Evolutionary conservation across 2,888 invertebrate genomes (phyloP), one percentile per base, ranked within the genome.

Genomic region (Argyresthia goedartella): DNA sequence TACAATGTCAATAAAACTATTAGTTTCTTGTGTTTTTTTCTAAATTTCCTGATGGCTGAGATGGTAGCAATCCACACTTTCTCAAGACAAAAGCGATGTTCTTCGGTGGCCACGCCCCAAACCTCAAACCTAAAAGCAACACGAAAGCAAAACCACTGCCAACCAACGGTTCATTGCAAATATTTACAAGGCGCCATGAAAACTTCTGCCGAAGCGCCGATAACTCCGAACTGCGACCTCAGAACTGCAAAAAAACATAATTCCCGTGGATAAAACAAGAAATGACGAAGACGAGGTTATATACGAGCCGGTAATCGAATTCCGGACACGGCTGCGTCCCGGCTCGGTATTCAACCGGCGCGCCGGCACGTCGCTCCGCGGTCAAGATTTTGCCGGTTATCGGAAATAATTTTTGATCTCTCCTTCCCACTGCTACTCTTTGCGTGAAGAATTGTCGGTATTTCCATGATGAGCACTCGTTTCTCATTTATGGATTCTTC

Each of bases 341-440:
- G 55, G 50, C 54, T 66, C 62, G 69, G 62, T 62, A 73, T 75
- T 64, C 67, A 54, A 52, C 45, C 44, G 49, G 51, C 46, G 51
- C 58, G 55, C 60, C 64, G 72, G 60, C 74, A 76, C 76, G 76
- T 73, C 69, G 64, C 65, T 56, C 56, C 69, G 78, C 68, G 81
- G 81, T 77, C 69, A 66, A 69, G 76, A 80, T 80, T 81, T 76
- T 69, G 62, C 73, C 51, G 69, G 73, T 73, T 76, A 75, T 71
- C 62, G 65, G 66, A 72, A 78, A 78, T 78, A 78, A 77, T 81
- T 80, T 78, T 75, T 70, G 69, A 75, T 72, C 65, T 72, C 69
- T 72, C 72, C 69, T 71, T 70, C 69, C 64, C 69, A 71, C 66
- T 71, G 63, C 15, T 46, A 65, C 67, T 70, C 72, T 66, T 62